These are phyloP conservation scores for Nephrocerus scutellatus DNA, from an alignment of 2,888 invertebrate species.

Conservation along the genomic window DNA sequence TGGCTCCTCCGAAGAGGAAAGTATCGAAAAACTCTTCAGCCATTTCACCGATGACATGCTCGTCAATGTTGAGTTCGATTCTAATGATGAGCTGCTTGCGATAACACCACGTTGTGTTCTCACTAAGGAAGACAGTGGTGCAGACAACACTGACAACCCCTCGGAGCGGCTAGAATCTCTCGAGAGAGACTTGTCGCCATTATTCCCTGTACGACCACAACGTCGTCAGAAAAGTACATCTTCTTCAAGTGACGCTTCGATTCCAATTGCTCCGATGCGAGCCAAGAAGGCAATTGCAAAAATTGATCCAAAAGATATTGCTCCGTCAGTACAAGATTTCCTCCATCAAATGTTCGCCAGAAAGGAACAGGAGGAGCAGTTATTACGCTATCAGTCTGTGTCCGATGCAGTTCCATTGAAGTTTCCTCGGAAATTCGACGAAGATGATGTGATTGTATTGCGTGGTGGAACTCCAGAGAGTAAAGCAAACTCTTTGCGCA, in stretches of 20 bases:
- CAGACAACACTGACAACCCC: constrained; percentile 12
- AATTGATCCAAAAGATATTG: constrained; percentile 36
- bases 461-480: constrained; percentile 9
- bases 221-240: constrained; percentile 38
- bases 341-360: constrained; percentile 26
- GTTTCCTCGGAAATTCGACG: constrained; percentile 30
- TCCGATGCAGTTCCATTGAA: constrained; percentile 14
- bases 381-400: not conserved
- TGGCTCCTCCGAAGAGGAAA: constrained; percentile 42
- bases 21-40: constrained; percentile 43
- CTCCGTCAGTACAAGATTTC: constrained; percentile 44
- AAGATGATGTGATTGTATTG: constrained; percentile 20
- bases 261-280: constrained; percentile 32
- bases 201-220: constrained; percentile 38
- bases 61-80: constrained; percentile 43
- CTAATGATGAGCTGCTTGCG: constrained; percentile 39
- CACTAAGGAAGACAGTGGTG: constrained; percentile 8
- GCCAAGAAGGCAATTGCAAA: constrained; percentile 35
- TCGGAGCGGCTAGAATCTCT: too few relatives aligned
- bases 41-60: constrained; percentile 43
- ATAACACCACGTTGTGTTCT: constrained; percentile 31
- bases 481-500: constrained; percentile 24
- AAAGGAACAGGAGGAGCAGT: constrained; percentile 9
- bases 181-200: constrained; percentile 4
- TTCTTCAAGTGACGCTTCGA: constrained; percentile 37